Evolutionary conservation across 1,140 invertebrate species (phyloP), one percentile per base, ranked within the genome.

Genomic region (Anthonomus grandis): DNA sequence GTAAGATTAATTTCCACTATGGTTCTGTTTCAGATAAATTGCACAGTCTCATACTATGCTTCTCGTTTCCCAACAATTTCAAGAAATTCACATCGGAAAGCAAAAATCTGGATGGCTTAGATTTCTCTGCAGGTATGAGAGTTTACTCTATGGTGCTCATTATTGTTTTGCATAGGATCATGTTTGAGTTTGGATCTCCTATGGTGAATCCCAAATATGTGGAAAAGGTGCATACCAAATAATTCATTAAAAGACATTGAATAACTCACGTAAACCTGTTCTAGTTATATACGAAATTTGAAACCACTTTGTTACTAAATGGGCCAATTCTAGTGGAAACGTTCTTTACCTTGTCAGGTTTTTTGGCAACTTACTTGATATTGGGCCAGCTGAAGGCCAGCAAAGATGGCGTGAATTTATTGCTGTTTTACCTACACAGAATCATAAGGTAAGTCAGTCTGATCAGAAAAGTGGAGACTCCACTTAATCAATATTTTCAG

Each of bases 291-390:
- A 59, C 60, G 13, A 62, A 61, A 23, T 53, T 66, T 34, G 63
- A 60, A 38, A 59, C 62, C 3, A 58, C 77, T 2, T 77, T 83
- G 37, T 78, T 86, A 60, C 63, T 83, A 41, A 86, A 83, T 70
- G 84, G 82, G 59, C 74, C 82, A 1, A 73, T 83, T 1, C 69
- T 85, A 8, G 86, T 87, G 8, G 86, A 87, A 63, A 85, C 84
- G n/a, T 88, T 87, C 68, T 78, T 88, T 17, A 76, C 86, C 46
- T 71, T 88, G 19, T 84, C 84, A 57, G 85, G 85, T 22, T 82
- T 86, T 64, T 76, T 87, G 12, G 79, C 86, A 58, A 78, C 81
- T 48, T 78, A 83, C 62, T 75, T 83, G 24, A 69, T 86, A 1
- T 70, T 88, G 12, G 42, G 45, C 13, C 41, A 58, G 23, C 36